Conservation (phyloP, 2,888 invertebrate genomes). For the Teleogryllus oceanicus region DNA sequence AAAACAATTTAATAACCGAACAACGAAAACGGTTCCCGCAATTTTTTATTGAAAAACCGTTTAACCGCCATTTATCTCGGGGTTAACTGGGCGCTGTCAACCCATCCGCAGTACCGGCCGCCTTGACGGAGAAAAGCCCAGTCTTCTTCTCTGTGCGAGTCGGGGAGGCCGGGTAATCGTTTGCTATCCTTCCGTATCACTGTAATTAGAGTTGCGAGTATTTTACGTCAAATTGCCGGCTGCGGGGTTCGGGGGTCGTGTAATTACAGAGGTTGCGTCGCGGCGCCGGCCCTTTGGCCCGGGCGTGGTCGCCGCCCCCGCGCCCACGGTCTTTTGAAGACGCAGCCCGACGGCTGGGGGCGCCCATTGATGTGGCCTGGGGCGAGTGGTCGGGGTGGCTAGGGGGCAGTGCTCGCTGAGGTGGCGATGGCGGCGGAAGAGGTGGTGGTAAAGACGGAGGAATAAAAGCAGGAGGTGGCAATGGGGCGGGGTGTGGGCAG, state of each 20-base stretch:
- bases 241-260: slow-evolving; percentile 1
- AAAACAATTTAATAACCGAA: slow-evolving; percentile 9
- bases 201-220: slow-evolving; percentile 18
- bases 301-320: neutral
- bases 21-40: neutral
- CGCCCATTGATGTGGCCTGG: too few species aligned
- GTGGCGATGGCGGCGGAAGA: too few species aligned
- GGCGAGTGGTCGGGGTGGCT: too few species aligned
- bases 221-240: slow-evolving; percentile 10
- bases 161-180: neutral
- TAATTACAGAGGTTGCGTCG: neutral
- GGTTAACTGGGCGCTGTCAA: neutral
- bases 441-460: too few species aligned
- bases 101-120: neutral
- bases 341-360: too few species aligned
- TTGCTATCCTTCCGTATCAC: slow-evolving; percentile 1
- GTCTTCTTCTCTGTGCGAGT: too few species aligned
- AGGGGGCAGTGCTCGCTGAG: too few species aligned
- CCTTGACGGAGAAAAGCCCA: too few species aligned
- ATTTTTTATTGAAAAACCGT: neutral
- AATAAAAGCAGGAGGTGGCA: too few species aligned
- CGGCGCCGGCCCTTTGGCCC: neutral
- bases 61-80: slow-evolving; percentile 9
- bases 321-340: too few species aligned
- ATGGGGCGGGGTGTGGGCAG: too few species aligned